Conservation (phyloP, 1,140 invertebrate genomes). For the Drosophila prosaltans region DNA sequence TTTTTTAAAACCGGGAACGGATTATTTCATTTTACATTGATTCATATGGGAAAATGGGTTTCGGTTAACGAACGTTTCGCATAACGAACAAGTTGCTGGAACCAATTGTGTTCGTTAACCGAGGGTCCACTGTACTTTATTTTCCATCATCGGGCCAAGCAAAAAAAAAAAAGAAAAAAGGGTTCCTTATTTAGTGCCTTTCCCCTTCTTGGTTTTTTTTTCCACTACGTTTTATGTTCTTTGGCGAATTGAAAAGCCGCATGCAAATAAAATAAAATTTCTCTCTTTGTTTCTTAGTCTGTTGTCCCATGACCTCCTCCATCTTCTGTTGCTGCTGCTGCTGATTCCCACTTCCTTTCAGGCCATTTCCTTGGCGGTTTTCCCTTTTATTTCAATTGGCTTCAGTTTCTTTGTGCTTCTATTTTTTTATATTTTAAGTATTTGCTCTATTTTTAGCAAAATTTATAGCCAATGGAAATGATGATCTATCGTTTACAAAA, state of each 20-base stretch:
- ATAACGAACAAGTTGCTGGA: too few species aligned
- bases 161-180: slow-evolving; percentile 37
- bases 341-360: slow-evolving; percentile 18
- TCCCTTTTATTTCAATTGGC: slow-evolving; percentile 69
- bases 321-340: background rate
- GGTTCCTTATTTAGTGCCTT: slow-evolving; percentile 49
- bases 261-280: slow-evolving; percentile 71
- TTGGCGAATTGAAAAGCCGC: slow-evolving; percentile 77
- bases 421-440: slow-evolving; percentile 47
- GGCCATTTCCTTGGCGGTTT: slow-evolving; percentile 29
- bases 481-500: slow-evolving; percentile 61
- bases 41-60: too few species aligned
- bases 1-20: too few species aligned
- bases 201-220: slow-evolving; percentile 12
- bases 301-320: slow-evolving; percentile 61
- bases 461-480: slow-evolving; percentile 63
- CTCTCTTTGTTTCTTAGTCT: slow-evolving; percentile 64
- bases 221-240: slow-evolving; percentile 64
- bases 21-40: too few species aligned
- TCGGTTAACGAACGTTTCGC: too few species aligned
- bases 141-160: slow-evolving; percentile 61
- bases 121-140: too few species aligned
- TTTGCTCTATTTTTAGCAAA: slow-evolving; percentile 49
- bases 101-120: too few species aligned
- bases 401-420: slow-evolving; percentile 6